These are phyloP conservation scores for Drosophila percnosoma DNA, from an alignment of 2,888 invertebrate genomes.

Conservation along the genomic window DNA sequence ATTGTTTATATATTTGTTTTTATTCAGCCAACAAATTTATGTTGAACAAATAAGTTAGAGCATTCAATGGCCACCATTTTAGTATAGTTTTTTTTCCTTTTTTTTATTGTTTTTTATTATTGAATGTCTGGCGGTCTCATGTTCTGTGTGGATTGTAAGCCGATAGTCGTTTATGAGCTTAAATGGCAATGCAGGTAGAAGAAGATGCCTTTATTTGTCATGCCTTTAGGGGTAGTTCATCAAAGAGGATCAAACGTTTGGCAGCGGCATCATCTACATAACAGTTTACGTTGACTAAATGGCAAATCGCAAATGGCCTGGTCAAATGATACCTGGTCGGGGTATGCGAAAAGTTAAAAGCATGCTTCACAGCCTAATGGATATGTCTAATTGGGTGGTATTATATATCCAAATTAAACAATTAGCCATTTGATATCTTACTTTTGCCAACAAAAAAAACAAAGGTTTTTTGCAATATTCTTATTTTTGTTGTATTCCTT, in stretches of 20 bases:
- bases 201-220: constrained; percentile 32
- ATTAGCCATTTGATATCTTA: constrained; percentile 32
- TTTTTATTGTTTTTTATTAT: constrained; percentile 30
- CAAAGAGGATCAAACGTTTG: constrained; percentile 65
- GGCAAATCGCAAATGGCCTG: constrained; percentile 7
- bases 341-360: constrained; percentile 10
- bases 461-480: too few relatives aligned
- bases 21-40: not conserved
- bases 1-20: not conserved
- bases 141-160: constrained; percentile 69
- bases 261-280: constrained; percentile 54
- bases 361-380: constrained; percentile 30
- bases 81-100: not conserved
- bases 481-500: not conserved
- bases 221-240: constrained; percentile 57
- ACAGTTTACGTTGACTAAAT: constrained; percentile 44
- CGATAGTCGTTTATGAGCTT: constrained; percentile 76
- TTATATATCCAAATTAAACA: constrained; percentile 16
- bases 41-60: constrained; percentile 13
- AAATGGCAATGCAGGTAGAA: constrained; percentile 74
- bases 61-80: constrained; percentile 6
- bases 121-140: constrained; percentile 47
- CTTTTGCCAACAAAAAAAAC: not conserved
- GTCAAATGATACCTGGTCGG: constrained; percentile 32
- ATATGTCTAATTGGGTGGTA: constrained; percentile 46